These are phyloP conservation scores for Archegozetes longisetosus DNA, from an alignment of 1,140 invertebrate genomes.

Conservation along the genomic window DNA sequence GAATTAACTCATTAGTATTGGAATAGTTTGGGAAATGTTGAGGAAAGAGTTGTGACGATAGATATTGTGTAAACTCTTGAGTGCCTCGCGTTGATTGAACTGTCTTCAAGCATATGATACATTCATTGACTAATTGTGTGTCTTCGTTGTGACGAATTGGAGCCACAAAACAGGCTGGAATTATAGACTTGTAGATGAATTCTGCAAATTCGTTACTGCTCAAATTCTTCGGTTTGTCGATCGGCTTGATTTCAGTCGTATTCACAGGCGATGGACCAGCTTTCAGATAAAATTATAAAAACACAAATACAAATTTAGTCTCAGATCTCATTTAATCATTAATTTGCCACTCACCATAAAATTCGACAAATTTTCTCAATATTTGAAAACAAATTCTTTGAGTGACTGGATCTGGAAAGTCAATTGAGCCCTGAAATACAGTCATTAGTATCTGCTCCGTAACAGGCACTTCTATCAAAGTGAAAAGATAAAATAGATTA, in stretches of 20 bases:
- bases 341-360: slow-evolving; percentile 32
- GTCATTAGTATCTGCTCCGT: slow-evolving; percentile 34
- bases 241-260: background rate
- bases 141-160: slow-evolving; percentile 32
- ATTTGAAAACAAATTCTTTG: slow-evolving; percentile 42
- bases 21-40: slow-evolving; percentile 5
- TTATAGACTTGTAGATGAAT: slow-evolving; percentile 37
- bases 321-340: too few species aligned
- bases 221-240: background rate
- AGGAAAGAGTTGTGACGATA: background rate
- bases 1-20: background rate
- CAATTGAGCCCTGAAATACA: slow-evolving; percentile 37
- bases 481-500: too few species aligned
- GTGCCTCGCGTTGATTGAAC: background rate
- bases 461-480: slow-evolving; percentile 27
- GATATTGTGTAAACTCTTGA: background rate
- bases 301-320: too few species aligned
- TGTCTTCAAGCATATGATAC: background rate
- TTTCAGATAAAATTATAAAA: too few species aligned
- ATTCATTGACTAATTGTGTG: background rate
- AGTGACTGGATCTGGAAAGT: slow-evolving; percentile 34
- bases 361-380: slow-evolving; percentile 34
- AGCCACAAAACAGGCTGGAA: slow-evolving; percentile 40
- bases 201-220: slow-evolving; percentile 31
- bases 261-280: too few species aligned